phyloP scores from a whole-genome alignment of 2,113 vertebrate genomes.

The Aptenodytes forsteri region DNA sequence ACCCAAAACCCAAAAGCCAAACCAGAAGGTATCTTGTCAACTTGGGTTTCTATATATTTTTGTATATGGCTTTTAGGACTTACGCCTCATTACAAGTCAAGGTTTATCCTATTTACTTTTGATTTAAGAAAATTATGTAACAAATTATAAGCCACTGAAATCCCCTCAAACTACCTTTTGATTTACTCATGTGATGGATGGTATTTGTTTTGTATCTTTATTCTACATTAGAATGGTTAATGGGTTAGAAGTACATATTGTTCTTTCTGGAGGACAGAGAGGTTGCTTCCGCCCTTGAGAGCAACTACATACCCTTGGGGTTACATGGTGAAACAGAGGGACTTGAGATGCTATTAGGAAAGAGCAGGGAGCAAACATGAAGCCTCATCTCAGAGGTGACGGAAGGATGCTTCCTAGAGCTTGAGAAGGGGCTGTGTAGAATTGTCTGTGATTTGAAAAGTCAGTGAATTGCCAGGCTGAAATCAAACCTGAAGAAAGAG shows the following conservation, averaged over 20 bases:
- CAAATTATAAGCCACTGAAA: background rate
- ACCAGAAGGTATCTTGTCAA: background rate
- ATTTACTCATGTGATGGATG: background rate
- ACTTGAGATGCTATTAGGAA: background rate
- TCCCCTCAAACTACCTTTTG: background rate
- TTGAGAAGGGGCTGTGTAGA: background rate
- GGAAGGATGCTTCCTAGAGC: background rate
- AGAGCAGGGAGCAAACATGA: background rate
- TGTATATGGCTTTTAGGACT: background rate
- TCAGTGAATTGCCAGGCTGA: background rate
- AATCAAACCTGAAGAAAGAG: background rate
- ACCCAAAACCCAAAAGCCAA: background rate
- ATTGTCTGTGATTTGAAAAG: background rate
- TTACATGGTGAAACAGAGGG: background rate
- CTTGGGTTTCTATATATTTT: background rate
- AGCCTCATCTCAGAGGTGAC: background rate
- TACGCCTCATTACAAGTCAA: background rate
- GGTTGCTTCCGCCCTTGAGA: background rate
- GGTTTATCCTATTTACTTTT: background rate
- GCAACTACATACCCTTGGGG: accelerated
- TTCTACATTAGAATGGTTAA: background rate
- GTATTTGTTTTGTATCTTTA: background rate
- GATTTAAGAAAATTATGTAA: background rate
- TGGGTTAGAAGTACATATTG: background rate
- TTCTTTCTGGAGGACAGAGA: background rate